Conservation (phyloP, 2,113 vertebrate genomes). For the Arvicanthis niloticus region DNA sequence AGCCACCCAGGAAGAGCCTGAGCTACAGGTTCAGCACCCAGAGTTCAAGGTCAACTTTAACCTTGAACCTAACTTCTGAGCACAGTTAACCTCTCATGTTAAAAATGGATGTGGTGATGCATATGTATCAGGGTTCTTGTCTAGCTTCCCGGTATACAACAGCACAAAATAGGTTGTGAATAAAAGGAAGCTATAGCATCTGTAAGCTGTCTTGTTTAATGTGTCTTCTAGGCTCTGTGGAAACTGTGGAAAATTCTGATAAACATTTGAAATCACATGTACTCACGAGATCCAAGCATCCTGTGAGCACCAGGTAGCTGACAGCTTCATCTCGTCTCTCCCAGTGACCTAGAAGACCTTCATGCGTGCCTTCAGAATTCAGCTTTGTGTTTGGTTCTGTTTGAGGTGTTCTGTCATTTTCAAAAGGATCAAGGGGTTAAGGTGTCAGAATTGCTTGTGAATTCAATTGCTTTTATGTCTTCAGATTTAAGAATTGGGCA, state of each 20-base stretch:
- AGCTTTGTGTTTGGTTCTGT: background rate
- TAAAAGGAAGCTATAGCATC: background rate
- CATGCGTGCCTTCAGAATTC: background rate
- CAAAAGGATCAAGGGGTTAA: conserved; percentile 13
- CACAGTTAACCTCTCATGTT: background rate
- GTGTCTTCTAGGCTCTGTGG: background rate
- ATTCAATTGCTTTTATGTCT: conserved; percentile 38
- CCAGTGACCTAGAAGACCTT: background rate
- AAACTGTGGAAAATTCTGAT: background rate
- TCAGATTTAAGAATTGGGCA: background rate
- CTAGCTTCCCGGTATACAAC: background rate
- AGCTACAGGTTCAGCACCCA: background rate
- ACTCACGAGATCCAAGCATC: background rate
- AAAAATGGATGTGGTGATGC: background rate
- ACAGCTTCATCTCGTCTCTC: background rate
- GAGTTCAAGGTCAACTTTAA: background rate
- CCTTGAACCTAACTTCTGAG: background rate
- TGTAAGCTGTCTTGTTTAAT: background rate
- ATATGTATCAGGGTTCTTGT: background rate
- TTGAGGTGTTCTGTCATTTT: background rate
- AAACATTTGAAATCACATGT: background rate
- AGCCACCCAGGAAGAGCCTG: background rate
- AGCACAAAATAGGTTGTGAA: background rate
- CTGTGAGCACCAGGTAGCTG: background rate
- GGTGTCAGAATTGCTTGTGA: background rate